phyloP scores from a whole-genome alignment of 2,888 invertebrate genomes.

The Chrysomela aeneicollis region DNA sequence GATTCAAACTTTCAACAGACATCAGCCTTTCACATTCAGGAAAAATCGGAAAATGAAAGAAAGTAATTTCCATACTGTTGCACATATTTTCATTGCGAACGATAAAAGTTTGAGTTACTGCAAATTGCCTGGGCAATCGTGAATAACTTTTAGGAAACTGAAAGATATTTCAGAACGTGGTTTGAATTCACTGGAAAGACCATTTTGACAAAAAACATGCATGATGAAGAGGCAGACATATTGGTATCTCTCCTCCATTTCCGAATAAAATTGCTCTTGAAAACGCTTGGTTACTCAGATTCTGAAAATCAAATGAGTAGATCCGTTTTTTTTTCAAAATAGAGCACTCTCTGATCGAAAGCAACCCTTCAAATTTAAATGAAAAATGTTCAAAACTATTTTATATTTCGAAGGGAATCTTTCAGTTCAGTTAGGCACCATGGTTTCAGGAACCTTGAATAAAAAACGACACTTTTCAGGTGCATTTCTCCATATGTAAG shows the following conservation, averaged over 20 bases:
- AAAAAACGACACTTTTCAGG: no score
- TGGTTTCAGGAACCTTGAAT: no score
- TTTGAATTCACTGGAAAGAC: slow-evolving; percentile 20
- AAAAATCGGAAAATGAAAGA: background rate
- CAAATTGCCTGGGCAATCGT: slow-evolving; percentile 42
- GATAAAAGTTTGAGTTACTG: slow-evolving; percentile 40
- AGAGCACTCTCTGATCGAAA: no score
- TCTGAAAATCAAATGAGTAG: no score
- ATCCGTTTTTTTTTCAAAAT: no score
- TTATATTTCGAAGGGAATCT: no score
- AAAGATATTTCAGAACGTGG: slow-evolving; percentile 27
- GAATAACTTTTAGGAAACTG: slow-evolving; percentile 31
- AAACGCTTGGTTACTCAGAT: no score
- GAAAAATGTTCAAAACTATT: no score
- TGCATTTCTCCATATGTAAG: no score
- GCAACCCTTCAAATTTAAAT: no score
- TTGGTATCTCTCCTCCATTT: background rate
- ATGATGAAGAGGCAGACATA: background rate
- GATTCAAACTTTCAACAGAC: background rate
- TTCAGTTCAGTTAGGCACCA: no score
- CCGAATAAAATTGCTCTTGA: no score
- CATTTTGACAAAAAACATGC: background rate
- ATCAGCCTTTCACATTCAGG: background rate
- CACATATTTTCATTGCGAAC: slow-evolving; percentile 29
- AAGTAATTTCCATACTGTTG: slow-evolving; percentile 26